A percentile compares a stretch with the other conserved stretches of the same genome.
Evolutionary conservation across 1,140 invertebrate species (phyloP).

Genomic region (Manduca sexta): DNA sequence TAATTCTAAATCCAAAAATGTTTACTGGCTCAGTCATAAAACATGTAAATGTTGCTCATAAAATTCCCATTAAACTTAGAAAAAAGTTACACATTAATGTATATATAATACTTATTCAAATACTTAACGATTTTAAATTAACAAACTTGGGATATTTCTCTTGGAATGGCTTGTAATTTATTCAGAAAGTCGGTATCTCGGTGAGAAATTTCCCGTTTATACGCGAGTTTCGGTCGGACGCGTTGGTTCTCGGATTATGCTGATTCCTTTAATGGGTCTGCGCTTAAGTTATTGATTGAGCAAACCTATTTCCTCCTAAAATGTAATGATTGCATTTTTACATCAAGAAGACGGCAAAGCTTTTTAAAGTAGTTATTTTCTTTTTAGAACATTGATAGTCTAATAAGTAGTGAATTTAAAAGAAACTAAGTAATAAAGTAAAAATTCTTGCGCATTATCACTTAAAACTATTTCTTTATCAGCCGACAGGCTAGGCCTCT

Average conservation of each 20-base stretch:
- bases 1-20: too few relatives aligned
- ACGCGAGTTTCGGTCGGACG: not conserved
- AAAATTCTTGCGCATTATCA: too few relatives aligned
- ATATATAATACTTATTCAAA: constrained; percentile 13
- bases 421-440: too few relatives aligned
- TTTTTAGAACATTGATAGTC: too few relatives aligned
- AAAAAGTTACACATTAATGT: constrained; percentile 7
- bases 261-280: constrained; percentile 15
- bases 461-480: too few relatives aligned
- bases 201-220: constrained; percentile 10
- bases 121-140: constrained; percentile 20
- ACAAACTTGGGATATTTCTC: constrained; percentile 15
- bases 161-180: constrained; percentile 15
- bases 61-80: constrained; percentile 7
- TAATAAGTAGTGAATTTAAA: too few relatives aligned
- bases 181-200: constrained; percentile 12
- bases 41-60: not conserved
- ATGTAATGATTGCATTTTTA: too few relatives aligned
- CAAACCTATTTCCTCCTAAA: not conserved
- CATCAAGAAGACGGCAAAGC: too few relatives aligned
- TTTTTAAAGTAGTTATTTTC: too few relatives aligned
- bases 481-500: too few relatives aligned
- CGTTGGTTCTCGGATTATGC: constrained; percentile 8
- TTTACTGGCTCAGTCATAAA: too few relatives aligned
- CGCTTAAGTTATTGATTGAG: constrained; percentile 17